These are phyloP conservation scores for Metridium senile DNA, from an alignment of 92 coral and sea anemone species.

Conservation along the genomic window DNA sequence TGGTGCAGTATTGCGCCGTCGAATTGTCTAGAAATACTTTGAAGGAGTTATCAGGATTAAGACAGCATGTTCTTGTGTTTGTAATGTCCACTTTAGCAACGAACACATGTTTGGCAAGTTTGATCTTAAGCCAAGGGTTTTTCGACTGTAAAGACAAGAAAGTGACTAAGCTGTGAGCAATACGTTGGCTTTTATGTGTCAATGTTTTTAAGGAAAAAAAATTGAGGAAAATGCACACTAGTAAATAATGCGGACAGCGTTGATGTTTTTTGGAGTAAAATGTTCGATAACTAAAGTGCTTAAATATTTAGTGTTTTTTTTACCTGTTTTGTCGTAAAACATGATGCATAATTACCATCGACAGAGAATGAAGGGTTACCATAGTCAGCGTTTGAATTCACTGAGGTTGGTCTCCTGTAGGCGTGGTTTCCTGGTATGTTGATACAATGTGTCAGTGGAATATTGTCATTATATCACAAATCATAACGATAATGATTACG, in stretches of 20 bases:
- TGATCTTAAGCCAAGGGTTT: conserved; percentile 13
- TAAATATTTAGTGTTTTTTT: too few relatives aligned
- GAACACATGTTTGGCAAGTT: conserved; percentile 4
- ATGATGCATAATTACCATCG: conserved; percentile 1
- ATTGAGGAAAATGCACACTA: too few relatives aligned
- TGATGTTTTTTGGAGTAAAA: too few relatives aligned
- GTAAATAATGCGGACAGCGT: too few relatives aligned
- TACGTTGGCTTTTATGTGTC: too few relatives aligned
- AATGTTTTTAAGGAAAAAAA: too few relatives aligned
- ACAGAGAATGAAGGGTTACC: not conserved
- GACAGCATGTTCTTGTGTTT: conserved; percentile 15
- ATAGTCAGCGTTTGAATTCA: not conserved
- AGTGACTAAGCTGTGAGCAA: too few relatives aligned
- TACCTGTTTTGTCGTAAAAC: conserved; percentile 3
- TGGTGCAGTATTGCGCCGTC: not conserved
- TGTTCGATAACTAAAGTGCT: too few relatives aligned
- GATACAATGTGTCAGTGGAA: not conserved
- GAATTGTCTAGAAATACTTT: not conserved
- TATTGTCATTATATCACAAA: not conserved
- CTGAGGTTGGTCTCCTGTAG: not conserved
- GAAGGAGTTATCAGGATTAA: not conserved
- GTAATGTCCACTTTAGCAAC: conserved; percentile 2
- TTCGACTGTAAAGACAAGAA: not conserved
- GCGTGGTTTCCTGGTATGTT: not conserved
- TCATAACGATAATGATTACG: not conserved